phyloP scores from a whole-genome alignment of 2,113 vertebrate genomes.

The human region DNA sequence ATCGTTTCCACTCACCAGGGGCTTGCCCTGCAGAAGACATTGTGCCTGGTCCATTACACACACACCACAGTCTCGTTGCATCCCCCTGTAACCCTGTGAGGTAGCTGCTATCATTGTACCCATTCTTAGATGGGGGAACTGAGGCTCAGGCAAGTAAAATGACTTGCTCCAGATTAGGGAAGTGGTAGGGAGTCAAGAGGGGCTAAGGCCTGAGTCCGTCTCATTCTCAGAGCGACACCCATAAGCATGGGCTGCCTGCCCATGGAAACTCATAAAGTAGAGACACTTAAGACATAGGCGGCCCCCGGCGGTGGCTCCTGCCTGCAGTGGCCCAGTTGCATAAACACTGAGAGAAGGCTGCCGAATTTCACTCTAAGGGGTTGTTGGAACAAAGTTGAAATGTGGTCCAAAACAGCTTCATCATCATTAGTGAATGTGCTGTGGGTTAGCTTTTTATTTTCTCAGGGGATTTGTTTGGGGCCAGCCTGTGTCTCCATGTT shows the following conservation, averaged over 20 bases:
- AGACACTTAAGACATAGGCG: fast-evolving
- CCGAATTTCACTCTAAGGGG: fast-evolving
- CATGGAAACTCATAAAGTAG: fast-evolving
- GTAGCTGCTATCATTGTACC: fast-evolving
- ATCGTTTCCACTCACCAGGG: not conserved
- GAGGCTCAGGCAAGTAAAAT: not conserved
- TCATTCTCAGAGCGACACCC: not conserved
- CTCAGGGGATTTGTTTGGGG: not conserved
- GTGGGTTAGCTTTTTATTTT: not conserved
- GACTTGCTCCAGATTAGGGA: not conserved
- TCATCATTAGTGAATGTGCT: not conserved
- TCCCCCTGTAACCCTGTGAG: not conserved
- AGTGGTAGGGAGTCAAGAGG: not conserved
- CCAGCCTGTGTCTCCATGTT: fast-evolving
- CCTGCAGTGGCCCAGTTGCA: fast-evolving
- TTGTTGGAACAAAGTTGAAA: not conserved
- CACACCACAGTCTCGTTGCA: not conserved
- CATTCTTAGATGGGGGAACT: not conserved
- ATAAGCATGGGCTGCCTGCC: fast-evolving
- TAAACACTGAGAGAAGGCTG: not conserved
- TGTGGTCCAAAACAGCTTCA: fast-evolving
- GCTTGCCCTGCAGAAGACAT: not conserved
- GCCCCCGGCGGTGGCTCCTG: fast-evolving
- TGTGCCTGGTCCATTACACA: too few species aligned
- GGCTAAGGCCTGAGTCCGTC: fast-evolving